Conservation (phyloP, 2,797 vertebrate species). For the Arrhamphus sclerolepis region DNA sequence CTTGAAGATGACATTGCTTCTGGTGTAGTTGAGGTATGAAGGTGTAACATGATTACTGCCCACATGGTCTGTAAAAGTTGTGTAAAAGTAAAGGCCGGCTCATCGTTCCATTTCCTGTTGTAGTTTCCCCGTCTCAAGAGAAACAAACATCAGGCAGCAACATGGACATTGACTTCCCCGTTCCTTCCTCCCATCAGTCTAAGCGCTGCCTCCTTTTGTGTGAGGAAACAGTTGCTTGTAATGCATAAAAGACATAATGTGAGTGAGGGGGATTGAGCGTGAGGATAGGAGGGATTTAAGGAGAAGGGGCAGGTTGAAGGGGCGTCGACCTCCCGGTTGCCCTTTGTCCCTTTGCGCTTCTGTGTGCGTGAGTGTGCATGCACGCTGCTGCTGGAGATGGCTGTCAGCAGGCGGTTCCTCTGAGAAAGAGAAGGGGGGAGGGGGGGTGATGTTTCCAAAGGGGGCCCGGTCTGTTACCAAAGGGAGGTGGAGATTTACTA, state of each 20-base stretch:
- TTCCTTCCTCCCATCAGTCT: slow-evolving; percentile 39
- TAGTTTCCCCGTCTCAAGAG: slow-evolving; percentile 14
- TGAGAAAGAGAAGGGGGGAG: slow-evolving; percentile 47
- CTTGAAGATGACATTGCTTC: slow-evolving; percentile 1
- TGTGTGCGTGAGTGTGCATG: slow-evolving; percentile 45
- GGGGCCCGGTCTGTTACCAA: slow-evolving; percentile 72
- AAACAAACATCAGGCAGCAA: slow-evolving; percentile 41
- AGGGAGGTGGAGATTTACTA: slow-evolving; percentile 88
- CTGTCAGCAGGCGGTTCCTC: slow-evolving; percentile 81
- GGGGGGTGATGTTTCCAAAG: slow-evolving; percentile 67
- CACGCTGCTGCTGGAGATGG: slow-evolving; percentile 62
- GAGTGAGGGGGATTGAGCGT: slow-evolving; percentile 41
- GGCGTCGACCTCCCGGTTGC: slow-evolving; percentile 70
- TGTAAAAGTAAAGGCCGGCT: slow-evolving; percentile 32
- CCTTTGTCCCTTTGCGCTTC: slow-evolving; percentile 60
- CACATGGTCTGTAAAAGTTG: slow-evolving; percentile 21
- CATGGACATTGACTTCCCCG: slow-evolving; percentile 46
- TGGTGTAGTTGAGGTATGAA: no score
- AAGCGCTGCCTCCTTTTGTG: slow-evolving; percentile 47
- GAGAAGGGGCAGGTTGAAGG: slow-evolving; percentile 58
- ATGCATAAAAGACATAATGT: slow-evolving; percentile 51
- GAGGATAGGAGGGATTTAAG: slow-evolving; percentile 51
- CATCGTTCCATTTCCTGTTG: slow-evolving; percentile 40
- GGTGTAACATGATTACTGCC: slow-evolving; percentile 45
- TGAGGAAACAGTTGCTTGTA: slow-evolving; percentile 61